Evolutionary conservation across 2,113 vertebrate species (phyloP).

Genomic region (Macquaria australasica): DNA sequence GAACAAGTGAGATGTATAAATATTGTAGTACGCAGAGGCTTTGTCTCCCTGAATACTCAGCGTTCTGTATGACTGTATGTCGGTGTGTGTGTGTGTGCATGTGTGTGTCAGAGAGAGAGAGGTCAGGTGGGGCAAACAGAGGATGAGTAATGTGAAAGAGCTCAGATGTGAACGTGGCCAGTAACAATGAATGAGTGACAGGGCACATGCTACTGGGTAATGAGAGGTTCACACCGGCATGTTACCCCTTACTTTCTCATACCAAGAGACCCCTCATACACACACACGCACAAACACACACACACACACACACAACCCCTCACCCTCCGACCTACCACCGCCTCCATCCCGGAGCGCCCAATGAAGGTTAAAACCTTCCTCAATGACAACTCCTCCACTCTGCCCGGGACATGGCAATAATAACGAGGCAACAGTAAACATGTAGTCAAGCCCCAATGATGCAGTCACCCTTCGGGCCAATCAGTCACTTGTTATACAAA

Average conservation of each 20-base stretch:
- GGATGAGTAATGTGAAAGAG: slow-evolving; percentile 82
- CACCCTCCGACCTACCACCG: background rate
- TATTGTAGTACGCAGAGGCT: slow-evolving; percentile 65
- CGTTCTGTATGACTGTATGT: slow-evolving; percentile 4
- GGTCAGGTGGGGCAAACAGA: slow-evolving; percentile 78
- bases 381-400: slow-evolving; percentile 41
- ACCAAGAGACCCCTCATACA: slow-evolving; percentile 12
- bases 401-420: slow-evolving; percentile 37
- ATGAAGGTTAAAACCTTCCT: slow-evolving; percentile 63
- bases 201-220: slow-evolving; percentile 78
- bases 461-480: slow-evolving; percentile 26
- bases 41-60: slow-evolving; percentile 59
- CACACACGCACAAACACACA: slow-evolving; percentile 13
- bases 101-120: slow-evolving; percentile 32
- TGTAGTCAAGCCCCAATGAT: slow-evolving; percentile 32
- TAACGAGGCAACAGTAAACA: slow-evolving; percentile 42
- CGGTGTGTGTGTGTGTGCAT: background rate
- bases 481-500: slow-evolving; percentile 26
- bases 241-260: slow-evolving; percentile 60
- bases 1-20: slow-evolving; percentile 73
- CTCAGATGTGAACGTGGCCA: slow-evolving; percentile 74
- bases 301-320: slow-evolving; percentile 13
- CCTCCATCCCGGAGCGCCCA: slow-evolving; percentile 11
- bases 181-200: slow-evolving; percentile 80
- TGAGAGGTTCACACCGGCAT: slow-evolving; percentile 76